Conservation (phyloP, 2,888 invertebrate genomes). For the Ochropleura leucogaster region DNA sequence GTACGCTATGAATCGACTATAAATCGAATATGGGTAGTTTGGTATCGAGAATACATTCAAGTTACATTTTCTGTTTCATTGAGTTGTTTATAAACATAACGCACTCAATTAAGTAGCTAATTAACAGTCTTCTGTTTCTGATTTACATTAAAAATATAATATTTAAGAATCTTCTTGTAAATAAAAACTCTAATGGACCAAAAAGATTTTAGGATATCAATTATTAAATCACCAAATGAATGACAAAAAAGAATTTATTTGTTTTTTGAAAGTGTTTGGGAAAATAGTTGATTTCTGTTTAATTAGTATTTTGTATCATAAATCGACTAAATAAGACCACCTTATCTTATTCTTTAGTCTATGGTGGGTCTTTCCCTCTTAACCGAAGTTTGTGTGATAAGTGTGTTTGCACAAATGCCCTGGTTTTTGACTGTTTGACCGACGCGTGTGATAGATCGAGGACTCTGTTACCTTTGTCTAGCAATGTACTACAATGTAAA, state of each 20-base stretch:
- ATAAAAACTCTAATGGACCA: background rate
- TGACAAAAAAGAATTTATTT: background rate
- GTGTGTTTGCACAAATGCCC: too few species aligned
- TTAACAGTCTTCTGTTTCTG: background rate
- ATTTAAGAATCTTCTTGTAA: background rate
- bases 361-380: constrained; percentile 44
- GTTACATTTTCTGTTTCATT: background rate
- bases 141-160: too few species aligned
- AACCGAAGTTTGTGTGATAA: too few species aligned
- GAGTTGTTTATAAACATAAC: background rate
- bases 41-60: background rate
- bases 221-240: background rate
- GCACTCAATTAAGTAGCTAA: background rate
- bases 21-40: background rate
- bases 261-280: background rate
- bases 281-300: background rate
- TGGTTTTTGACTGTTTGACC: too few species aligned
- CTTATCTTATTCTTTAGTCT: constrained; percentile 1
- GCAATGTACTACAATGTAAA: background rate
- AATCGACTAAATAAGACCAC: constrained; percentile 37
- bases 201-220: background rate
- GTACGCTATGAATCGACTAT: constrained; percentile 6
- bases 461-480: background rate
- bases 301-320: constrained; percentile 7
- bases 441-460: background rate